These are phyloP conservation scores for Parazoanthus atlanticus DNA, from an alignment of 92 coral and sea anemone genomes.

Conservation along the genomic window DNA sequence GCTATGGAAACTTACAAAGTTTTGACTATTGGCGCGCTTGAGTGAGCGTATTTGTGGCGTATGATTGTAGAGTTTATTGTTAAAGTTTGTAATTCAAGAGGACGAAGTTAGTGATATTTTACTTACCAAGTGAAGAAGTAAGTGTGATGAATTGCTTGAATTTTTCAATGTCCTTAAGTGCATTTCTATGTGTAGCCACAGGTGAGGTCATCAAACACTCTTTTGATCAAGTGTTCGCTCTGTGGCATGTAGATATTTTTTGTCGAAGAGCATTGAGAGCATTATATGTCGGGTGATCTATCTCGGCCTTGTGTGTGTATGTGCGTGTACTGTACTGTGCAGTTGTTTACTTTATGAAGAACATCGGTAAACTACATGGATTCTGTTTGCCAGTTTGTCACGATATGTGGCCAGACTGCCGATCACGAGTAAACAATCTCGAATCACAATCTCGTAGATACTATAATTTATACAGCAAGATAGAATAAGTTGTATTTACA, in stretches of 20 bases:
- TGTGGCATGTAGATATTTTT: too few relatives aligned
- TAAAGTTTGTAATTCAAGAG: not conserved
- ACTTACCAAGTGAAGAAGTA: slow-evolving; percentile 1
- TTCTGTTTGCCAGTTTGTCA: too few relatives aligned
- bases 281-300: too few relatives aligned
- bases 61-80: not conserved
- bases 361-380: not conserved
- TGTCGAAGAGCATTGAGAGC: too few relatives aligned
- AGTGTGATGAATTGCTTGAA: not conserved
- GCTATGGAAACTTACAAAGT: slow-evolving; percentile 15
- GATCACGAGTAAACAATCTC: too few relatives aligned
- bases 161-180: too few relatives aligned
- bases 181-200: not conserved
- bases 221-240: too few relatives aligned
- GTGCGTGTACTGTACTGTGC: not conserved
- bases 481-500: too few relatives aligned
- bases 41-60: not conserved
- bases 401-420: too few relatives aligned
- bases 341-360: not conserved
- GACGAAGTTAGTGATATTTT: not conserved
- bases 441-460: too few relatives aligned
- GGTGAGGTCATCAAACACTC: not conserved
- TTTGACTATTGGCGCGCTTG: not conserved
- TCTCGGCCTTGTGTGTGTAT: too few relatives aligned
- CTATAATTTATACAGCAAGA: too few relatives aligned